Evolutionary conservation across 2,113 vertebrate species (phyloP), one percentile per base, ranked within the genome.

Genomic region (Nothobranchius furzeri): DNA sequence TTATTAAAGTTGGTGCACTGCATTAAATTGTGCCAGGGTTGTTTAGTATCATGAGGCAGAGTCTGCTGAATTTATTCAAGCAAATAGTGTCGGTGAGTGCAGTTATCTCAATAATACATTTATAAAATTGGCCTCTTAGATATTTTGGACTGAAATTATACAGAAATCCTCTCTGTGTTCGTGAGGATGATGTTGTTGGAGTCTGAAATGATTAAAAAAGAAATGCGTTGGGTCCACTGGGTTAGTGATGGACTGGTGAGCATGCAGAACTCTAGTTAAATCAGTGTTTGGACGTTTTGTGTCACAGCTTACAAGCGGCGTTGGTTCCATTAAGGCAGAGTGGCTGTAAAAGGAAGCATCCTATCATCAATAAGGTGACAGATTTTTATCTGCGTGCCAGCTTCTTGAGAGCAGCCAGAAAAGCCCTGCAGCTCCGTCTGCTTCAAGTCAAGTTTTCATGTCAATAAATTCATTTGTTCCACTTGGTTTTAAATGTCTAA

Each of bases 251-350:
- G 76, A 43, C 83, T 71, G 78, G 46, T 60, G 74, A 76, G 68
- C 81, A 62, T 64, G 57, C 53, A 30, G 67, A 75, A 40, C 67
- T 67, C 74, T 78, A 68, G 51, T 81, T 84, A 82, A 78, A 82
- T 77, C 61, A n/a, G 71, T 50, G 25, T 77, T 74, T 76, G 60
- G 66, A 60, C 71, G 58, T 83, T 83, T 87, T 80, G 82, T 76
- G 69, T 76, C 69, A 10, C 75, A 52, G 66, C 73, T 81, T 71
- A 70, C 70, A 71, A 78, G 64, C 75, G 37, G 30, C 43, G 73
- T 69, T 53, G 36, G 36, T 43, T 68, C 77, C 77, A 79, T 86
- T 81, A 69, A 11, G 58, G 45, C 42, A 40, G 59, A 68, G 68
- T 36, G 60, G 68, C 67, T 24, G 64, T 68, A 77, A 69, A 80